phyloP scores from a whole-genome alignment of 2,113 vertebrate species.

The Cervus canadensis region DNA sequence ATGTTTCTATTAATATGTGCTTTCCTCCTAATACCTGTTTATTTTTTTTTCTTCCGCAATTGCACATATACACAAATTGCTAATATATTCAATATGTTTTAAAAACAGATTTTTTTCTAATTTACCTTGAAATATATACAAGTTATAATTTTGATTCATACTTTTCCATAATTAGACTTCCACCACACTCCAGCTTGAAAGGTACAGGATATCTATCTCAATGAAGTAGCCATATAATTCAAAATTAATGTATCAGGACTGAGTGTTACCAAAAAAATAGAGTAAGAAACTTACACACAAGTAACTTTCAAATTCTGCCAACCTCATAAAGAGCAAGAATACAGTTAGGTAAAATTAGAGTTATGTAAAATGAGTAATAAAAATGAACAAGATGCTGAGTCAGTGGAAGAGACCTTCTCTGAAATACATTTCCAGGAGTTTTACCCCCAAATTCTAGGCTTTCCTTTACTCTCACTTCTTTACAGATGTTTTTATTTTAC shows the following conservation, averaged over 20 bases:
- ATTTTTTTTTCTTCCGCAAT: background rate
- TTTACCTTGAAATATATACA: background rate
- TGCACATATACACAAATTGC: background rate
- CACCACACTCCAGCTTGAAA: background rate
- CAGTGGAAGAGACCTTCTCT: background rate
- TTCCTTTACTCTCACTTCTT: background rate
- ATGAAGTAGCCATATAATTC: background rate
- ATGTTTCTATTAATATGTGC: background rate
- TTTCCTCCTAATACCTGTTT: background rate
- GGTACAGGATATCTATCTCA: background rate
- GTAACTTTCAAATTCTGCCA: background rate
- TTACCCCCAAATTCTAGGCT: background rate
- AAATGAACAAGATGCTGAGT: background rate
- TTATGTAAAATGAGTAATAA: background rate
- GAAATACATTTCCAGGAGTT: background rate
- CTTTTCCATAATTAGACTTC: background rate
- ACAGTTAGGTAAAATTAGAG: background rate
- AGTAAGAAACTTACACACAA: background rate
- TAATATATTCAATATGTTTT: background rate
- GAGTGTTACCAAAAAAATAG: background rate
- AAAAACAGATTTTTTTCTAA: background rate
- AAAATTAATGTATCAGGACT: conserved; percentile 22
- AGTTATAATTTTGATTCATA: background rate
- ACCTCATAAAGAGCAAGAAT: background rate
- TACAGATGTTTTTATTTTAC: background rate